Conservation (phyloP, 2,797 vertebrate species). For the Scleropages formosus region DNA sequence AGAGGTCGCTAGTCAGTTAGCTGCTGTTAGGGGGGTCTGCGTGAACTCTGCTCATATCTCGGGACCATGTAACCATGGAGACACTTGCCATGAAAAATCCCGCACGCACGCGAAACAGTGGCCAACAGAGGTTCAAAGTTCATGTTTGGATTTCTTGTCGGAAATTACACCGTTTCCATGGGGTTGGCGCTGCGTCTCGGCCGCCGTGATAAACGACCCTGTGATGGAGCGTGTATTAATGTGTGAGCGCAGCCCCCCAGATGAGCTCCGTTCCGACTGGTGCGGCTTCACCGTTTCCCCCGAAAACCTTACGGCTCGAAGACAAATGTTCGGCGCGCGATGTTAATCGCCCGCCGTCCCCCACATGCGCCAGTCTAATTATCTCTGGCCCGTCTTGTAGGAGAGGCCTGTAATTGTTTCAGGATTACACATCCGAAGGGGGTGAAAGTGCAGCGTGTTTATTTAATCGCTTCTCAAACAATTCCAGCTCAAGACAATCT, state of each 20-base stretch:
- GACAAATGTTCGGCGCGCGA: constrained; percentile 73
- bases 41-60: too few species aligned
- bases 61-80: constrained; percentile 73
- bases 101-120: not conserved
- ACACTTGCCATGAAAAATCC: constrained; percentile 68
- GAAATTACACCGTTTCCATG: constrained; percentile 53
- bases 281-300: constrained; percentile 60
- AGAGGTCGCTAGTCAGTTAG: constrained; percentile 55
- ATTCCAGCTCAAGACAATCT: constrained; percentile 65
- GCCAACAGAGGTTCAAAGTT: constrained; percentile 16
- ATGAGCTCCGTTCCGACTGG: constrained; percentile 61
- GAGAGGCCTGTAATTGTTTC: constrained; percentile 75
- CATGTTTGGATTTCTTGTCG: constrained; percentile 51
- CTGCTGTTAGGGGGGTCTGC: constrained; percentile 53
- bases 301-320: constrained; percentile 67
- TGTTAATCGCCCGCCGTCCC: constrained; percentile 74
- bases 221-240: constrained; percentile 45
- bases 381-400: constrained; percentile 77
- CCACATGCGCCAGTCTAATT: constrained; percentile 76
- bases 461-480: constrained; percentile 75
- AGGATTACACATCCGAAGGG: constrained; percentile 72
- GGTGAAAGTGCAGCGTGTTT: constrained; percentile 71
- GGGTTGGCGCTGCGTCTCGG: constrained; percentile 43
- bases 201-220: constrained; percentile 14
- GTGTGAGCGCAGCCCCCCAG: constrained; percentile 49